phyloP scores from a whole-genome alignment of 2,113 vertebrate genomes.

The Eurypyga helias region DNA sequence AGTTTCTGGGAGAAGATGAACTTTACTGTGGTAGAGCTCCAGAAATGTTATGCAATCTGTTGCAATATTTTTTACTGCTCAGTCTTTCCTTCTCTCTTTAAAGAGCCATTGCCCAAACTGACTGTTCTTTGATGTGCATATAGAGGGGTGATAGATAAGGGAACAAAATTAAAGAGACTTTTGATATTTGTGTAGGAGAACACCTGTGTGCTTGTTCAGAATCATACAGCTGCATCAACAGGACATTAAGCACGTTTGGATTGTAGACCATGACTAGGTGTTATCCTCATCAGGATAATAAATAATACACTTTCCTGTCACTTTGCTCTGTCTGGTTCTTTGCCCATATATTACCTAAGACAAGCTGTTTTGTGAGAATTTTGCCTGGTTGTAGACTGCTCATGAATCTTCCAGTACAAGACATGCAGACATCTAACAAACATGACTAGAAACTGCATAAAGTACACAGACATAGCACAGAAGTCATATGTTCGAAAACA shows the following conservation, averaged over 20 bases:
- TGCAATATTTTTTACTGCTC: not conserved
- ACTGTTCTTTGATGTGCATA: not conserved
- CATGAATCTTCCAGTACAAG: constrained; percentile 53
- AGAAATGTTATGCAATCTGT: not conserved
- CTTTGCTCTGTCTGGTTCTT: constrained; percentile 1
- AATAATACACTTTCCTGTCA: constrained; percentile 34
- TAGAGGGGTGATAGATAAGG: not conserved
- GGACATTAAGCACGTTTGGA: not conserved
- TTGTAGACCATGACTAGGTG: not conserved
- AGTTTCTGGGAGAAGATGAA: not conserved
- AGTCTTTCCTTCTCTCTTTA: not conserved
- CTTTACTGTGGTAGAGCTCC: constrained; percentile 14
- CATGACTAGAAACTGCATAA: constrained; percentile 34
- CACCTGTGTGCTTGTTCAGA: not conserved
- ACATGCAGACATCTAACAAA: constrained; percentile 42
- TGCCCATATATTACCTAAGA: constrained; percentile 30
- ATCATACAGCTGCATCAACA: not conserved
- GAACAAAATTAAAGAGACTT: not conserved
- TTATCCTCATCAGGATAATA: constrained; percentile 19
- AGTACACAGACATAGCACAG: constrained; percentile 18
- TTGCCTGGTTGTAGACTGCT: constrained; percentile 26
- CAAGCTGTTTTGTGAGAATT: constrained; percentile 59
- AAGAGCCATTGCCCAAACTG: not conserved
- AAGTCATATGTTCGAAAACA: constrained; percentile 24
- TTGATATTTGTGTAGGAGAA: not conserved